Conservation (phyloP, 2,888 invertebrate genomes). For the Leptinotarsa juncta region DNA sequence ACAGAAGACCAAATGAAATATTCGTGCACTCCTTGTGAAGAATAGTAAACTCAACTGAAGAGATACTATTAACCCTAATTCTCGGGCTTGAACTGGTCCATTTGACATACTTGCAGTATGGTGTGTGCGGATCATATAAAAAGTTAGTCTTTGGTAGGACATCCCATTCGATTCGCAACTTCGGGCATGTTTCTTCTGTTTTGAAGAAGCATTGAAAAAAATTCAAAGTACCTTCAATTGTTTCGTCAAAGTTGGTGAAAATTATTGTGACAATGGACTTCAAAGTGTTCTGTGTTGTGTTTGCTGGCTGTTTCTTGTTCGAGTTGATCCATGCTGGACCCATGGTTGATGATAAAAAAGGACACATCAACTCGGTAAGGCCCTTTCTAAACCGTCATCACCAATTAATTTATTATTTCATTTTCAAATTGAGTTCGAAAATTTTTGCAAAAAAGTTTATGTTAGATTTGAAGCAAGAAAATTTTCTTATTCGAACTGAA, state of each 20-base stretch:
- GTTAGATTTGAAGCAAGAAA: too few species aligned
- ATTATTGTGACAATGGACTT: conserved; percentile 57
- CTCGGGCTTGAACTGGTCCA: conserved; percentile 63
- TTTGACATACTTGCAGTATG: conserved; percentile 62
- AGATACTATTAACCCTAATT: conserved; percentile 62
- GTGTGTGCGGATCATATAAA: conserved; percentile 61
- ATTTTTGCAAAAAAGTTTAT: too few species aligned
- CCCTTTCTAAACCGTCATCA: neutral
- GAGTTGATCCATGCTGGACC: conserved; percentile 60
- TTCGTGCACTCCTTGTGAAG: conserved; percentile 34
- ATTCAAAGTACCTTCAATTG: conserved; percentile 32
- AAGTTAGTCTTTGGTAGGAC: conserved; percentile 59
- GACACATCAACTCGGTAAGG: conserved; percentile 64
- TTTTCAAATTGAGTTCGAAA: too few species aligned
- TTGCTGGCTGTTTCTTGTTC: conserved; percentile 53
- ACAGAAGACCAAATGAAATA: conserved; percentile 54
- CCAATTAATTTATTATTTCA: too few species aligned
- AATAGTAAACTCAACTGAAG: conserved; percentile 42
- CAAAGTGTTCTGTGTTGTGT: conserved; percentile 63
- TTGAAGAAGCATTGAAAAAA: conserved; percentile 25
- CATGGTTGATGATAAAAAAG: conserved; percentile 61
- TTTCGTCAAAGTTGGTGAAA: conserved; percentile 31
- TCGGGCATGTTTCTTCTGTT: conserved; percentile 60
- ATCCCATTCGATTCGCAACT: conserved; percentile 64
- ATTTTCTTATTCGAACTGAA: too few species aligned